phyloP scores from a whole-genome alignment of 2,888 invertebrate species.

The Plebejus melissa region DNA sequence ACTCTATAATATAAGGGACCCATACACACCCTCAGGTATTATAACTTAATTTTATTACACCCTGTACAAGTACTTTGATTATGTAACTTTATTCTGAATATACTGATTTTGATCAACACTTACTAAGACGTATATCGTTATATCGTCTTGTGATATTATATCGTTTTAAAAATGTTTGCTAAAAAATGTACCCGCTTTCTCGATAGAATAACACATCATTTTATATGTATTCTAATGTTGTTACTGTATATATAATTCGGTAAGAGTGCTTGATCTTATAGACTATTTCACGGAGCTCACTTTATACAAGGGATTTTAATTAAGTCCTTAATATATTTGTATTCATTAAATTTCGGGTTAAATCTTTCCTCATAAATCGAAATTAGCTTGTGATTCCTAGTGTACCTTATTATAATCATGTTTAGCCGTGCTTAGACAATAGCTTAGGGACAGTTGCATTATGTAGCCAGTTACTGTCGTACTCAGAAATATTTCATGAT shows the following conservation, averaged over 20 bases:
- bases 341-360: constrained; percentile 62
- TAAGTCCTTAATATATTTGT: constrained; percentile 74
- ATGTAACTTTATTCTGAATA: too few species aligned
- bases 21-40: too few species aligned
- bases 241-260: constrained; percentile 66
- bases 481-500: neutral
- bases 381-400: constrained; percentile 73
- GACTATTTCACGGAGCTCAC: constrained; percentile 73
- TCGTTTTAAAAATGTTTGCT: neutral
- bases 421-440: constrained; percentile 54
- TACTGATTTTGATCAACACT: too few species aligned
- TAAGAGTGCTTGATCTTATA: constrained; percentile 68
- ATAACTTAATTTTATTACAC: too few species aligned
- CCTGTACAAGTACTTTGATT: too few species aligned
- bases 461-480: constrained; percentile 27
- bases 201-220: constrained; percentile 27
- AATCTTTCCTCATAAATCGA: constrained; percentile 47
- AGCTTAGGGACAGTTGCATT: constrained; percentile 35
- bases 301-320: constrained; percentile 73
- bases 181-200: neutral
- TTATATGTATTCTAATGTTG: constrained; percentile 52
- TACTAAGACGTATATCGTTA: too few species aligned
- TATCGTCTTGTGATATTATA: too few species aligned
- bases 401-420: constrained; percentile 51
- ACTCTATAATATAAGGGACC: too few species aligned